Percentiles rank a stretch among this genome's conserved stretches.
Conservation (phyloP, 30 jellyfish, hydroid and myxozoan species). For the Rhopilema esculentum region DNA sequence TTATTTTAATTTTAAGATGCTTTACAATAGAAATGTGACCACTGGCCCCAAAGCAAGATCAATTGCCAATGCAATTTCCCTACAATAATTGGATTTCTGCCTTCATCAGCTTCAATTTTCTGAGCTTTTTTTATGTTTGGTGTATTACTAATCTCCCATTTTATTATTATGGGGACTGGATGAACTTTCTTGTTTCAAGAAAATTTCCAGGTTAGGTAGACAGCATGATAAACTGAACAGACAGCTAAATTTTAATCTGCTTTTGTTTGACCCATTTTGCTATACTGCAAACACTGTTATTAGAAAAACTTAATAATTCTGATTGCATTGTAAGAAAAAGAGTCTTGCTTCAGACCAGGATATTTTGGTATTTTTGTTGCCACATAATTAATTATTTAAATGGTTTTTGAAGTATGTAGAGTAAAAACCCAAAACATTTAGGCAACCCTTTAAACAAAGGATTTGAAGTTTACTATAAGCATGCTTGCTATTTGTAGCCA, state of each 20-base stretch:
- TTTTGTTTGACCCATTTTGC: background rate
- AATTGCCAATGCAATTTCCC: background rate
- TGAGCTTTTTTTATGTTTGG: background rate
- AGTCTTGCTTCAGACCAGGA: background rate
- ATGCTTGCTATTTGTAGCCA: background rate
- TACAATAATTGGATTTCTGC: background rate
- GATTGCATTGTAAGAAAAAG: background rate
- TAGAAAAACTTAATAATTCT: background rate
- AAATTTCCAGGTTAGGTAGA: background rate
- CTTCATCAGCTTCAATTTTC: too few relatives aligned
- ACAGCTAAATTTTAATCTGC: background rate
- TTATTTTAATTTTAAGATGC: background rate
- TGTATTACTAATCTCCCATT: background rate
- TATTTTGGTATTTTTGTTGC: too few relatives aligned
- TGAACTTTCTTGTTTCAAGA: background rate
- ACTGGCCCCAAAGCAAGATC: background rate
- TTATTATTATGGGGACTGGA: background rate
- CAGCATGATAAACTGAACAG: background rate
- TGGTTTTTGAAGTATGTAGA: background rate
- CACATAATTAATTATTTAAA: background rate
- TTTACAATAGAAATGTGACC: background rate
- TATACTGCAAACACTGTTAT: background rate
- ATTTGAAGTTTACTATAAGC: background rate
- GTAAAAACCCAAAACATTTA: background rate
- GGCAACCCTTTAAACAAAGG: background rate